phyloP scores from a whole-genome alignment of 2,113 vertebrate genomes.

The Synodontis membranacea region DNA sequence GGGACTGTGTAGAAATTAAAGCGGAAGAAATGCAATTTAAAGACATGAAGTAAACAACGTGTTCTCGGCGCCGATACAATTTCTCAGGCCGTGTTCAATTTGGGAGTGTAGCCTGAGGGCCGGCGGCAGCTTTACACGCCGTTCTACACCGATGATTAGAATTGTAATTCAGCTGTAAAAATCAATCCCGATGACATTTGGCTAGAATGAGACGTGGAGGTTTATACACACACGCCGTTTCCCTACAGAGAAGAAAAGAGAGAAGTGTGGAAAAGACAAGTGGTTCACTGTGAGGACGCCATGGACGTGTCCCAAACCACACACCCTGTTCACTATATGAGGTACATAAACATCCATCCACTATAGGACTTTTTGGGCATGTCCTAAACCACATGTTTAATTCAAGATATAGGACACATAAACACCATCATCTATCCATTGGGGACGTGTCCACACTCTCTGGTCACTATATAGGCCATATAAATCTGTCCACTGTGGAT shows the following conservation, averaged over 20 bases:
- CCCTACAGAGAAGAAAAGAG: constrained; percentile 39
- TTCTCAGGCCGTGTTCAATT: constrained; percentile 83
- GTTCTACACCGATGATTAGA: constrained; percentile 83
- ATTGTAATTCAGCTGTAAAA: constrained; percentile 77
- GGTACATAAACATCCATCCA: not conserved
- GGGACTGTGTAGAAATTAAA: constrained; percentile 77
- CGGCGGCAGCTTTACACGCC: constrained; percentile 73
- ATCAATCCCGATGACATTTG: constrained; percentile 85
- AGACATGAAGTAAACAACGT: constrained; percentile 86
- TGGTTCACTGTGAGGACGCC: not conserved
- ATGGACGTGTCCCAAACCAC: not conserved
- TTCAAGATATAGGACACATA: not conserved
- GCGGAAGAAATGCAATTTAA: constrained; percentile 92
- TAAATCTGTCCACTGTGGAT: not conserved
- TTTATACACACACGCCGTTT: constrained; percentile 70
- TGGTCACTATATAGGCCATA: not conserved
- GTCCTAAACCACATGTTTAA: not conserved
- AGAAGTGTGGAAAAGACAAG: constrained; percentile 14
- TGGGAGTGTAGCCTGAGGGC: constrained; percentile 74
- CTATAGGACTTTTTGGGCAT: not conserved
- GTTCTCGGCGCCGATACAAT: constrained; percentile 80
- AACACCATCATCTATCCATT: not conserved
- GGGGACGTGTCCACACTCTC: not conserved
- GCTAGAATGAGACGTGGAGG: constrained; percentile 71
- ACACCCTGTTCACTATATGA: not conserved